A percentile compares a stretch with the other conserved stretches of the same genome.
These are phyloP conservation scores for Salarias fasciatus DNA, from an alignment of 2,797 vertebrate genomes.

Conservation along the genomic window DNA sequence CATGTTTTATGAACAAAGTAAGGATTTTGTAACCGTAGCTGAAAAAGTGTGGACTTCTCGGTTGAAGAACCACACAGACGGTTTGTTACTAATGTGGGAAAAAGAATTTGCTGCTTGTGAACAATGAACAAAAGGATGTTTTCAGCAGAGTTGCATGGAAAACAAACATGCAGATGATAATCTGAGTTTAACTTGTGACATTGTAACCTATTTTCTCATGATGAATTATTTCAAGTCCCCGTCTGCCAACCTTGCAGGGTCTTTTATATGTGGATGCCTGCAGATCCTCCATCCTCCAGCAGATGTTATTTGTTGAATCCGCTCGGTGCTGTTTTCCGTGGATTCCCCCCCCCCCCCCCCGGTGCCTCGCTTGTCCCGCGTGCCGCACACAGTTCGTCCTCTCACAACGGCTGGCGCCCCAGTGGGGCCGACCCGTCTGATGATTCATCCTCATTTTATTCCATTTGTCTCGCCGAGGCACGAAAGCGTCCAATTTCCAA, in stretches of 20 bases:
- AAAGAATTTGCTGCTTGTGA: neutral
- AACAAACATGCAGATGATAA: slow-evolving; percentile 42
- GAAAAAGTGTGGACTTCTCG: slow-evolving; percentile 4
- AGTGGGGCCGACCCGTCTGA: slow-evolving; percentile 15
- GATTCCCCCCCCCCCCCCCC: slow-evolving; percentile 11
- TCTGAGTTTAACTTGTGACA: slow-evolving; percentile 42
- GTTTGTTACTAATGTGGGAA: slow-evolving; percentile 4
- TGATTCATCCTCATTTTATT: slow-evolving; percentile 63
- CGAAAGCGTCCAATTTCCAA: slow-evolving; percentile 46
- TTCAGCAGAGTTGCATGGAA: slow-evolving; percentile 8
- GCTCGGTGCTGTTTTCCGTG: neutral
- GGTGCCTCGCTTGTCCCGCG: slow-evolving; percentile 6
- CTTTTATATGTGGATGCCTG: slow-evolving; percentile 25
- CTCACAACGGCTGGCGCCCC: slow-evolving; percentile 20
- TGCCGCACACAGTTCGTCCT: slow-evolving; percentile 9
- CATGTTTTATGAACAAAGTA: neutral
- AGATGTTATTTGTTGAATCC: slow-evolving; percentile 43
- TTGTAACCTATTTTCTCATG: slow-evolving; percentile 24
- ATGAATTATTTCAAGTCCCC: slow-evolving; percentile 40
- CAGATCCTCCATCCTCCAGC: slow-evolving; percentile 9
- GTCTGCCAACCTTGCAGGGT: slow-evolving; percentile 32
- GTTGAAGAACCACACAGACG: slow-evolving; percentile 4
- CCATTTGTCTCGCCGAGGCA: slow-evolving; percentile 44
- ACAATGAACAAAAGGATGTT: neutral
- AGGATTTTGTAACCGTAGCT: neutral